Evolutionary conservation across 2,888 invertebrate species (phyloP).

Genomic region (Phengaris alcon): DNA sequence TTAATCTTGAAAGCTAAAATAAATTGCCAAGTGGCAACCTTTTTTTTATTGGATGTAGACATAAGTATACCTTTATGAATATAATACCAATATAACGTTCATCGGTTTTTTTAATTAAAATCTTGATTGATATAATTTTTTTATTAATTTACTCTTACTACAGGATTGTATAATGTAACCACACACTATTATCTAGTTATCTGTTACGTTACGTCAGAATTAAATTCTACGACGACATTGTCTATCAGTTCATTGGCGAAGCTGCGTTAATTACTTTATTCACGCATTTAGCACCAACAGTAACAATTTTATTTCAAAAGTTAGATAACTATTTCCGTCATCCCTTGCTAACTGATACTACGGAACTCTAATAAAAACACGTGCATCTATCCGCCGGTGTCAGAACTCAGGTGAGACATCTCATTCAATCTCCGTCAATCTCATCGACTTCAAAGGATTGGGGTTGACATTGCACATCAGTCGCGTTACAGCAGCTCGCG

Average conservation of each 20-base stretch:
- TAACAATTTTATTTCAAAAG: too few species aligned
- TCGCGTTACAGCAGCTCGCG: neutral
- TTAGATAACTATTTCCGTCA: too few species aligned
- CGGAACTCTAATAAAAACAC: too few species aligned
- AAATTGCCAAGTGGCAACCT: neutral
- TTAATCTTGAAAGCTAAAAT: neutral
- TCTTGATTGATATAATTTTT: constrained; percentile 6
- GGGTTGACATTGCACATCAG: neutral
- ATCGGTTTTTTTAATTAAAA: constrained; percentile 8
- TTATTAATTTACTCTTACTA: neutral
- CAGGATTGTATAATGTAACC: neutral
- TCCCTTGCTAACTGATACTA: too few species aligned
- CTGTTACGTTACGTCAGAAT: neutral
- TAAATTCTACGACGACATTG: neutral
- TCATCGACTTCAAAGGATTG: constrained; percentile 27
- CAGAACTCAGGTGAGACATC: neutral
- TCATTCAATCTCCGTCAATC: constrained; percentile 10
- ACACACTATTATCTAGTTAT: constrained; percentile 1
- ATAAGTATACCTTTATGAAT: neutral
- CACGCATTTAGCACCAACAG: too few species aligned
- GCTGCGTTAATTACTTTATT: too few species aligned
- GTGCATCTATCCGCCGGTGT: neutral
- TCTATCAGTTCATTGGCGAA: too few species aligned
- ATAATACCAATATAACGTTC: constrained; percentile 1
- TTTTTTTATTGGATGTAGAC: neutral